phyloP scores from a whole-genome alignment of 2,113 vertebrate genomes.

The Bucco capensis region DNA sequence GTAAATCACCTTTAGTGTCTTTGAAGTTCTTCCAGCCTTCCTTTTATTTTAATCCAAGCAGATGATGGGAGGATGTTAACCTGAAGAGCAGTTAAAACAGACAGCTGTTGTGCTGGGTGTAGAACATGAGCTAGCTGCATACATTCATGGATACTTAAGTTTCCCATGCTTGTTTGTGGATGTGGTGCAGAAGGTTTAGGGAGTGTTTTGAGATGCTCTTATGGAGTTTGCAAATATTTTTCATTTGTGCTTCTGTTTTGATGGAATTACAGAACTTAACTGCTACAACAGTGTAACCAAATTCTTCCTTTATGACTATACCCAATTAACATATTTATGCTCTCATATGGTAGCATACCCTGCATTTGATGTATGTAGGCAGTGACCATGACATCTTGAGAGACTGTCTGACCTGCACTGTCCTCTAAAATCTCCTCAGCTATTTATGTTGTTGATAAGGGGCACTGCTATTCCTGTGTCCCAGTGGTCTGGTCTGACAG shows the following conservation, averaged over 20 bases:
- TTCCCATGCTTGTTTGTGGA: background rate
- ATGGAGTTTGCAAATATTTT: background rate
- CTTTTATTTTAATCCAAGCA: background rate
- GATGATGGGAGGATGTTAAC: background rate
- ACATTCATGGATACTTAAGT: background rate
- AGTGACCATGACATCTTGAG: background rate
- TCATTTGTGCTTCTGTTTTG: background rate
- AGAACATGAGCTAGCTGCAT: background rate
- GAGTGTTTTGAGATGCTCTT: background rate
- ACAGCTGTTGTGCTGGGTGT: background rate
- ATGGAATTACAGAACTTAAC: background rate
- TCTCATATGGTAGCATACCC: background rate
- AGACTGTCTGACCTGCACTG: background rate
- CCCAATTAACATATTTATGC: background rate
- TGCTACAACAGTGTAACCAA: background rate
- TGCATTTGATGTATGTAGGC: background rate
- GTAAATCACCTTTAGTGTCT: background rate
- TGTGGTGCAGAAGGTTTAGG: background rate
- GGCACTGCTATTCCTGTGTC: background rate
- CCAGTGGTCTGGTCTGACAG: background rate
- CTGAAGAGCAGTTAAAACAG: background rate
- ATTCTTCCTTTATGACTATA: background rate
- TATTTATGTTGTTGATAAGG: background rate
- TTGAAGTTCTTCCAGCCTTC: background rate
- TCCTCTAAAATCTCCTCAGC: background rate